Evolutionary conservation across 2,113 vertebrate species (phyloP).

Genomic region (Nesoenas mayeri): DNA sequence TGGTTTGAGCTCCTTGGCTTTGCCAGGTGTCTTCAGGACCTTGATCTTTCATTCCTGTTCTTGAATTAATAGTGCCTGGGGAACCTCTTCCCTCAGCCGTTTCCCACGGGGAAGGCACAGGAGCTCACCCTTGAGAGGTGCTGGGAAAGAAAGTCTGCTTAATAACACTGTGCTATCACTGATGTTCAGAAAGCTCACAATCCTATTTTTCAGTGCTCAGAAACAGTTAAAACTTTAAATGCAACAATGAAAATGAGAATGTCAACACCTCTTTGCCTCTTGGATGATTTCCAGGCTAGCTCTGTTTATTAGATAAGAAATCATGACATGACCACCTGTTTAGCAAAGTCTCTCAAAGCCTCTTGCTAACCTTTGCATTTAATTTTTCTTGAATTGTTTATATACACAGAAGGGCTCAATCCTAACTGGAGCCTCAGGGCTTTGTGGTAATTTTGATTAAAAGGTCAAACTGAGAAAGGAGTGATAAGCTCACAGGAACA

Average conservation of each 20-base stretch:
- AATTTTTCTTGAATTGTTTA: not conserved
- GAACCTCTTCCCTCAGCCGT: not conserved
- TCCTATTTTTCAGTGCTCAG: not conserved
- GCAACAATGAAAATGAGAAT: slow-evolving; percentile 26
- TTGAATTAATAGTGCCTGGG: not conserved
- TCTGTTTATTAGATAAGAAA: slow-evolving; percentile 40
- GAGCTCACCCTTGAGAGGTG: fast-evolving
- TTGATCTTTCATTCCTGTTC: not conserved
- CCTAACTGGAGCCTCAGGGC: not conserved
- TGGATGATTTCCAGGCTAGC: slow-evolving; percentile 1
- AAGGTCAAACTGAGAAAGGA: slow-evolving; percentile 10
- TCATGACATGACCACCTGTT: slow-evolving; percentile 5
- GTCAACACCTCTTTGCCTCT: not conserved
- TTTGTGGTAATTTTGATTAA: slow-evolving; percentile 16
- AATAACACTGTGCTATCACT: not conserved
- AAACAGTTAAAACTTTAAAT: slow-evolving; percentile 20
- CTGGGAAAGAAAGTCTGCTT: not conserved
- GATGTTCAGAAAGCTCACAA: not conserved
- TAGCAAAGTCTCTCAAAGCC: not conserved
- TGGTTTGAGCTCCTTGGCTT: not conserved
- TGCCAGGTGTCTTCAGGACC: not conserved
- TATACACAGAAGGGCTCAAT: not conserved
- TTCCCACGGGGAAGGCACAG: not conserved
- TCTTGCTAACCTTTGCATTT: slow-evolving; percentile 21
- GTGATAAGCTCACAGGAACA: not conserved